Evolutionary conservation across 2,888 invertebrate genomes (phyloP).

Genomic region (Eristalis tenax): DNA sequence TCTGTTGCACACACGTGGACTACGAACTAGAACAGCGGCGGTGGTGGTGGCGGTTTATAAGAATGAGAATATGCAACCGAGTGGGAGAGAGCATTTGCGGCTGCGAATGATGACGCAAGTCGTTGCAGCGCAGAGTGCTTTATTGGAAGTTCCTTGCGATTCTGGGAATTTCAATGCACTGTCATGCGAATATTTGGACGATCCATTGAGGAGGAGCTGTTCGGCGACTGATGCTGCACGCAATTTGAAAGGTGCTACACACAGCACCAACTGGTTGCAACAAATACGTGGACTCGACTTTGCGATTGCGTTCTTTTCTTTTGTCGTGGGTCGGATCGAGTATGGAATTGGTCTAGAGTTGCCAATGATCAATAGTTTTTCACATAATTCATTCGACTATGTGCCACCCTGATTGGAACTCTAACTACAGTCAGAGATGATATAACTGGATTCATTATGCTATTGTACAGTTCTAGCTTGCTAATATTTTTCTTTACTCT

Average conservation of each 20-base stretch:
- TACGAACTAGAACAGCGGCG: background rate
- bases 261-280: slow-evolving; percentile 41
- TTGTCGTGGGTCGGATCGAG: slow-evolving; percentile 2
- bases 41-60: background rate
- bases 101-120: background rate
- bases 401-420: too few relatives aligned
- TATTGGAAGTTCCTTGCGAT: slow-evolving; percentile 54
- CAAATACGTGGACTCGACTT: slow-evolving; percentile 52
- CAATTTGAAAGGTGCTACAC: slow-evolving; percentile 54
- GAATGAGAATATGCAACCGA: slow-evolving; percentile 18
- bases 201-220: slow-evolving; percentile 21
- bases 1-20: slow-evolving; percentile 37
- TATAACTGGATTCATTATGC: too few relatives aligned
- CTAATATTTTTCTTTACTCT: too few relatives aligned
- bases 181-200: slow-evolving; percentile 65
- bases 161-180: slow-evolving; percentile 52
- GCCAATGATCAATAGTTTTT: background rate
- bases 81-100: slow-evolving; percentile 1
- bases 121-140: slow-evolving; percentile 28
- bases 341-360: slow-evolving; percentile 25
- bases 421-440: too few relatives aligned
- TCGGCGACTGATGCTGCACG: slow-evolving; percentile 61
- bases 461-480: too few relatives aligned
- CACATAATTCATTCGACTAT: too few relatives aligned
- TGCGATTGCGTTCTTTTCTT: slow-evolving; percentile 31